Evolutionary conservation across 2,113 vertebrate genomes (phyloP).

Genomic region (Thamnophis sirtalis): DNA sequence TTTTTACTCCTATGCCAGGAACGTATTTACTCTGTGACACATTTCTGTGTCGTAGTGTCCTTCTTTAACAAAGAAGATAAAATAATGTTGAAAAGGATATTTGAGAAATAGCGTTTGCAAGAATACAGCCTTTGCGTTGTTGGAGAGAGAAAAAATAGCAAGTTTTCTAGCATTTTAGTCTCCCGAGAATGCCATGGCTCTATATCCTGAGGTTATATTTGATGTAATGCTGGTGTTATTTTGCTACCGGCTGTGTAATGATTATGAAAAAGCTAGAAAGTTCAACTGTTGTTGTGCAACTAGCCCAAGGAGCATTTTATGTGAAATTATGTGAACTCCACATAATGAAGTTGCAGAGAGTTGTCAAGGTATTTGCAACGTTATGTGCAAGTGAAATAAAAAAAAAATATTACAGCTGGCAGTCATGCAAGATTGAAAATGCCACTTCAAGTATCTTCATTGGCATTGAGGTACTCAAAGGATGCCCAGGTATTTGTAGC

Average conservation of each 20-base stretch:
- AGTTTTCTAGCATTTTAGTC: conserved; percentile 1
- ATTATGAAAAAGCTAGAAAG: not conserved
- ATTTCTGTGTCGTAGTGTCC: conserved; percentile 11
- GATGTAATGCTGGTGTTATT: not conserved
- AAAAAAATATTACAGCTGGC: not conserved
- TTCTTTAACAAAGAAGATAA: not conserved
- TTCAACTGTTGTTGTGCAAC: not conserved
- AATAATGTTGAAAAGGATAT: conserved; percentile 3
- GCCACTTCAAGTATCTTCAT: not conserved
- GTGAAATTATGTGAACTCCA: no score
- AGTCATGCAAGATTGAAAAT: not conserved
- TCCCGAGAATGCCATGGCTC: not conserved
- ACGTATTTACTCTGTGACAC: conserved; percentile 33
- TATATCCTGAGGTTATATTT: not conserved
- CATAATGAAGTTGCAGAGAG: not conserved
- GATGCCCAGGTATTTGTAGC: not conserved
- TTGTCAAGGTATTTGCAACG: not conserved
- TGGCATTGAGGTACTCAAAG: not conserved
- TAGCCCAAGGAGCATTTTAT: not conserved
- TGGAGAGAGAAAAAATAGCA: conserved; percentile 9
- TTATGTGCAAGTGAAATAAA: not conserved
- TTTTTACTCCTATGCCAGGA: conserved; percentile 21
- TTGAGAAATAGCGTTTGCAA: conserved; percentile 32
- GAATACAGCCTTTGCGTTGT: conserved; percentile 6
- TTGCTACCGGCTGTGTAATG: not conserved